Evolutionary conservation across 2,113 vertebrate species (phyloP).

Genomic region (Ochotona princeps): DNA sequence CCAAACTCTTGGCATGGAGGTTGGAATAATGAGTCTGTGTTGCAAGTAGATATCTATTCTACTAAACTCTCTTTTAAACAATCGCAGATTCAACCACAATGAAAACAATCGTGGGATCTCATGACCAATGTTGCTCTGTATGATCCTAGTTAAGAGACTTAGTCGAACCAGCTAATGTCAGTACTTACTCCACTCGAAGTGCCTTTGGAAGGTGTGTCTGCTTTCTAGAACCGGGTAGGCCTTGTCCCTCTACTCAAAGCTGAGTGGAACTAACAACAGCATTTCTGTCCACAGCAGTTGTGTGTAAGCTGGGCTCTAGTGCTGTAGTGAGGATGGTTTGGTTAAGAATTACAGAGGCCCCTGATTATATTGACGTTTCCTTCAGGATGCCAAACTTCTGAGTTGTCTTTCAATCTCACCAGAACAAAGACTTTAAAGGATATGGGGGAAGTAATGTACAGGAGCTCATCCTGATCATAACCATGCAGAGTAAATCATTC

Average conservation of each 20-base stretch:
- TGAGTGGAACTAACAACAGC: neutral
- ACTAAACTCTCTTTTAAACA: neutral
- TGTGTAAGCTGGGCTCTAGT: neutral
- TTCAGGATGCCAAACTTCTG: neutral
- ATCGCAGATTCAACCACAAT: neutral
- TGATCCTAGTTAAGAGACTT: neutral
- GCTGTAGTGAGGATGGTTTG: neutral
- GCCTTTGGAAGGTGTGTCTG: neutral
- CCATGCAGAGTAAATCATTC: neutral
- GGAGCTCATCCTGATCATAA: neutral
- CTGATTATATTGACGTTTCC: neutral
- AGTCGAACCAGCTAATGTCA: neutral
- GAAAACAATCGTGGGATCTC: neutral
- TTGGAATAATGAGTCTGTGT: neutral
- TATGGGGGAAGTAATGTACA: neutral
- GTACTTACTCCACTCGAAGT: neutral
- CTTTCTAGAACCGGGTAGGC: neutral
- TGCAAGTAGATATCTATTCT: neutral
- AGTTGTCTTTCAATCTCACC: neutral
- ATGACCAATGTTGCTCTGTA: neutral
- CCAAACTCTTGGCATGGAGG: neutral
- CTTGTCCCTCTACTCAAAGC: neutral
- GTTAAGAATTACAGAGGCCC: neutral
- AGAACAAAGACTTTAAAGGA: neutral
- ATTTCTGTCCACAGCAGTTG: neutral